Conservation (phyloP, 2,797 vertebrate species). For the Argya squamiceps region DNA sequence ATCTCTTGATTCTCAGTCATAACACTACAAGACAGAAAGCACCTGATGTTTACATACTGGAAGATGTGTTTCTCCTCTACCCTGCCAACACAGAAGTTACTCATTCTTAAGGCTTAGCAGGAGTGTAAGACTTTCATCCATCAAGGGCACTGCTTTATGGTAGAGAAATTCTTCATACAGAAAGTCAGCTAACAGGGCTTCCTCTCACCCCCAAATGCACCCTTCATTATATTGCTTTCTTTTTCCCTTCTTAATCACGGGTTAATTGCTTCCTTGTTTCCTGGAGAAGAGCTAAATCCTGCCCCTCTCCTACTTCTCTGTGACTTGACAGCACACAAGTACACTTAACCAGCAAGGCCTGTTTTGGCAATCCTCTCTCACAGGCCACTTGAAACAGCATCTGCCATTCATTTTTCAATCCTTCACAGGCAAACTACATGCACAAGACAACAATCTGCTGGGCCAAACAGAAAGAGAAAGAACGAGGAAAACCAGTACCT, state of each 20-base stretch:
- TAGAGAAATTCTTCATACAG: background rate
- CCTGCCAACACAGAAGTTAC: background rate
- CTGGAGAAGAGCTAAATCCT: background rate
- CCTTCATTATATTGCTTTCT: background rate
- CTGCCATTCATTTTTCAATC: background rate
- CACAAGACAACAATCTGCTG: background rate
- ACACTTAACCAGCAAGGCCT: background rate
- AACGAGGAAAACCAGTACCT: background rate
- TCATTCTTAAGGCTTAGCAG: background rate
- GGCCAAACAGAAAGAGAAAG: background rate
- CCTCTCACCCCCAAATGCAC: background rate
- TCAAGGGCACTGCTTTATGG: background rate
- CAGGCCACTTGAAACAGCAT: background rate
- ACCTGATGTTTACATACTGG: background rate
- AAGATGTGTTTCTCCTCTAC: background rate
- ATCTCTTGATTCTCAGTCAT: background rate
- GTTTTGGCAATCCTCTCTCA: background rate
- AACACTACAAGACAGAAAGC: slow-evolving; percentile 17
- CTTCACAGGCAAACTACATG: background rate
- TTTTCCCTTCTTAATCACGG: background rate
- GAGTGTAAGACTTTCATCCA: background rate
- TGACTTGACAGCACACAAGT: background rate
- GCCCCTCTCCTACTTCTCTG: background rate
- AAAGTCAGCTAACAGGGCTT: background rate
- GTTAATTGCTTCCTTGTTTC: background rate